These are phyloP conservation scores for Drosophila subpulchrella DNA, from an alignment of 1,140 invertebrate genomes.

Conservation along the genomic window DNA sequence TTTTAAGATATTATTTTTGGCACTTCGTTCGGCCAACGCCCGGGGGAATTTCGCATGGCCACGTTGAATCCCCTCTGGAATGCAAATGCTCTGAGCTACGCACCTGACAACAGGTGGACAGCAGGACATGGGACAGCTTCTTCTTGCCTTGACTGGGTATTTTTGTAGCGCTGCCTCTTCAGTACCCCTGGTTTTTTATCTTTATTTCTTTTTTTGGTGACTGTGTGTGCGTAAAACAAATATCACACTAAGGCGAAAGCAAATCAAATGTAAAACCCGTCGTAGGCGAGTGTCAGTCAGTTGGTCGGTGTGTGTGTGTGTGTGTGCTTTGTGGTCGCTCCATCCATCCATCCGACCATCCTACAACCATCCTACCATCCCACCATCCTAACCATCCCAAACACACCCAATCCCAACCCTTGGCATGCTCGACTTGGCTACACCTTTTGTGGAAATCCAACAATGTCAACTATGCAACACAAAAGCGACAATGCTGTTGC, in stretches of 20 bases:
- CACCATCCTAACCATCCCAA: conserved; percentile 8
- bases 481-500: conserved; percentile 79
- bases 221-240: conserved; percentile 59
- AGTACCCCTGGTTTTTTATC: conserved; percentile 1
- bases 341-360: neutral
- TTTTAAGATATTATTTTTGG: conserved; percentile 1
- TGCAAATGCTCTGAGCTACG: conserved; percentile 24
- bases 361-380: neutral
- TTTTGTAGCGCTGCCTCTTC: conserved; percentile 34
- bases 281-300: conserved; percentile 6
- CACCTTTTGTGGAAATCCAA: conserved; percentile 80
- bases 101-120: conserved; percentile 33
- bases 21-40: too few species aligned
- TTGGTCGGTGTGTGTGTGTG: conserved; percentile 3
- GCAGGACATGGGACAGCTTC: conserved; percentile 31
- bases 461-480: conserved; percentile 83
- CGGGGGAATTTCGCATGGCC: neutral
- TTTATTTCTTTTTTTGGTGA: neutral
- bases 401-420: conserved; percentile 4
- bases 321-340: conserved; percentile 45
- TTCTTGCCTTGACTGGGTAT: conserved; percentile 33
- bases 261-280: conserved; percentile 75
- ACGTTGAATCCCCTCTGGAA: conserved; percentile 13
- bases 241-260: conserved; percentile 69
- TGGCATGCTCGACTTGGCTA: conserved; percentile 47